Evolutionary conservation across 2,113 vertebrate species (phyloP).

Genomic region (Canis aureus): DNA sequence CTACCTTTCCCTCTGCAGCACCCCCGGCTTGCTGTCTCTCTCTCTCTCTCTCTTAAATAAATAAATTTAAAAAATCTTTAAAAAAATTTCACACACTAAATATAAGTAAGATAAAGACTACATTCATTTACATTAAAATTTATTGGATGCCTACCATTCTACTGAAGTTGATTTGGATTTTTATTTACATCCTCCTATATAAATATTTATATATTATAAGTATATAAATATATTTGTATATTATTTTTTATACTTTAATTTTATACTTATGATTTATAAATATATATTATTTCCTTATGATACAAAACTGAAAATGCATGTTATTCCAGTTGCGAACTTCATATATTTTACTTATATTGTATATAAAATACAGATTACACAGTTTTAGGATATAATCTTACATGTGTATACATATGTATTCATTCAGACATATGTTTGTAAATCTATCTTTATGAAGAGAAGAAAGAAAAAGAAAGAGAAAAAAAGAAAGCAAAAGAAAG

Average conservation of each 20-base stretch:
- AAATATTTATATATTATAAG: background rate
- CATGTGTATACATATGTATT: background rate
- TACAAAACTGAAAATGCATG: background rate
- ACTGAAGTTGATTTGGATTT: constrained; percentile 23
- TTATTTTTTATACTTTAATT: background rate
- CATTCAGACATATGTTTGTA: background rate
- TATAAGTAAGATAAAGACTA: background rate
- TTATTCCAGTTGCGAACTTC: background rate
- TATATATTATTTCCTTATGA: constrained; percentile 3
- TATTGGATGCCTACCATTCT: constrained; percentile 10
- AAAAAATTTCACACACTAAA: background rate
- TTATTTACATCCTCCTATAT: constrained; percentile 25
- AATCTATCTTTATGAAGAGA: background rate
- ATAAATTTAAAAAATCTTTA: too few species aligned
- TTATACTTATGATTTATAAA: background rate
- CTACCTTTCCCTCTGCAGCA: too few species aligned
- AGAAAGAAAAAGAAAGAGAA: too few species aligned
- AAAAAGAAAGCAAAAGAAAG: background rate
- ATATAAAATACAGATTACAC: background rate
- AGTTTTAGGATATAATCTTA: background rate
- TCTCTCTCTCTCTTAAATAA: too few species aligned
- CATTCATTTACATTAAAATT: constrained; percentile 36
- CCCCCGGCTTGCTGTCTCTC: too few species aligned
- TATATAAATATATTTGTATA: background rate
- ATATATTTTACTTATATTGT: background rate